Evolutionary conservation across 2,797 vertebrate genomes (phyloP), one percentile per base, ranked within the genome.

Genomic region (Microctenopoma steveboyesi): DNA sequence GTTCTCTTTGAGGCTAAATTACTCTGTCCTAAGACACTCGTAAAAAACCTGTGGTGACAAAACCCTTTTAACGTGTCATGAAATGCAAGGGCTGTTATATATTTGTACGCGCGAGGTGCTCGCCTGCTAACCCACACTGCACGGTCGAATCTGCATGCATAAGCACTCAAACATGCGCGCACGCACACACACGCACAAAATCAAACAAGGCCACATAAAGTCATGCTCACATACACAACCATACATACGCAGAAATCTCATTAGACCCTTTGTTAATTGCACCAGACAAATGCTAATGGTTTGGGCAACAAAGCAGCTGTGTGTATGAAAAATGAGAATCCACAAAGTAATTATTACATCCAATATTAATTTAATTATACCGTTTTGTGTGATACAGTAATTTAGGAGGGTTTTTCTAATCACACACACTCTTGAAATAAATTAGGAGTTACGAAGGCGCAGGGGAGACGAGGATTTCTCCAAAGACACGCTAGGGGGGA

Each of bases 231-330:
- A 40, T 51, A 80, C 75, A 64, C 84, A 94, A 68, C 76, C 72
- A 79, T 86, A 92, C 89, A 69, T 70, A 73, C 48, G 12, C 73
- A 92, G 94, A 94, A 96, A 96, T 95, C 94, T 96, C 95, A 96
- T 96, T 97, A 97, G 95, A 96, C 93, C 92, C 94, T 95, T 96
- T 94, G 95, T 94, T 96, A 95, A 96, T 92, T 93, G 95, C 90
- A 69, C 88, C 93, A 96, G 94, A 95, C 93, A 95, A 95, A 95
- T 94, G 92, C 94, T 95, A 96, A 96, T 95, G 93, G 92, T 92
- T 95, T 91, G 90, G 92, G 88, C 91, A 94, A 95, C 93, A 95
- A 96, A 97, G 93, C 91, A 91, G 90, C 83, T 89, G 91, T 86
- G 87, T 87, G 84, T 91, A 90, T 94, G 86, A 92, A 93, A 92